These are phyloP conservation scores for Trichogramma dendrolimi DNA, from an alignment of 2,888 invertebrate genomes.

Conservation along the genomic window DNA sequence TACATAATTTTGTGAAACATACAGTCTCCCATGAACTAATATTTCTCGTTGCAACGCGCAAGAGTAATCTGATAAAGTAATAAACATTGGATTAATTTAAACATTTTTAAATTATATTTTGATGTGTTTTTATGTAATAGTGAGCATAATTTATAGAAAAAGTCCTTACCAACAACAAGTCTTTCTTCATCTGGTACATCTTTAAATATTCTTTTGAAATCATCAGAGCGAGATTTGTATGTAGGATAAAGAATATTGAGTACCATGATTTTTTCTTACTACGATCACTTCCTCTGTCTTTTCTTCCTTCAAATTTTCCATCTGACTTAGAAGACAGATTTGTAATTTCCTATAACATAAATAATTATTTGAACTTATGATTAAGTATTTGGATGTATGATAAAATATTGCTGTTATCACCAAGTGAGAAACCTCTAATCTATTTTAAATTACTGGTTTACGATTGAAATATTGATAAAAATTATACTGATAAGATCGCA, in stretches of 20 bases:
- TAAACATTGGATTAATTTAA: constrained; percentile 7
- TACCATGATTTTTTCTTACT: constrained; percentile 76
- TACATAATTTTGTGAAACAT: constrained; percentile 90
- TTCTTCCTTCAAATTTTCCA: constrained; percentile 44
- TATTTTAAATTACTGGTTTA: no score
- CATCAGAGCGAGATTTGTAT: constrained; percentile 88
- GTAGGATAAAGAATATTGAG: constrained; percentile 86
- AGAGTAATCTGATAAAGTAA: constrained; percentile 74
- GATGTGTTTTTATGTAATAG: constrained; percentile 5
- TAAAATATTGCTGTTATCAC: constrained; percentile 16
- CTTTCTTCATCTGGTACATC: constrained; percentile 87
- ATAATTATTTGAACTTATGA: neutral
- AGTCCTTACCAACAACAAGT: constrained; percentile 77
- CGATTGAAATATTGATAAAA: no score
- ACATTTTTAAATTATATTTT: constrained; percentile 15
- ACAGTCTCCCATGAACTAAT: constrained; percentile 89
- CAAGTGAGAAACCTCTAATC: neutral
- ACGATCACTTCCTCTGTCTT: constrained; percentile 54
- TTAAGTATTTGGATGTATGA: constrained; percentile 4
- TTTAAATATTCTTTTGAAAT: constrained; percentile 88
- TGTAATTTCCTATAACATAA: constrained; percentile 39
- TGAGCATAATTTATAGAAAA: neutral
- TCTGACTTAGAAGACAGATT: constrained; percentile 50
- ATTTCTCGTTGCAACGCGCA: constrained; percentile 96
- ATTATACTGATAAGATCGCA: no score